Evolutionary conservation across 37 sponge, comb jelly and placozoan species (phyloP), one percentile per base, ranked within the genome.

Genomic region (Spongilla lacustris): DNA sequence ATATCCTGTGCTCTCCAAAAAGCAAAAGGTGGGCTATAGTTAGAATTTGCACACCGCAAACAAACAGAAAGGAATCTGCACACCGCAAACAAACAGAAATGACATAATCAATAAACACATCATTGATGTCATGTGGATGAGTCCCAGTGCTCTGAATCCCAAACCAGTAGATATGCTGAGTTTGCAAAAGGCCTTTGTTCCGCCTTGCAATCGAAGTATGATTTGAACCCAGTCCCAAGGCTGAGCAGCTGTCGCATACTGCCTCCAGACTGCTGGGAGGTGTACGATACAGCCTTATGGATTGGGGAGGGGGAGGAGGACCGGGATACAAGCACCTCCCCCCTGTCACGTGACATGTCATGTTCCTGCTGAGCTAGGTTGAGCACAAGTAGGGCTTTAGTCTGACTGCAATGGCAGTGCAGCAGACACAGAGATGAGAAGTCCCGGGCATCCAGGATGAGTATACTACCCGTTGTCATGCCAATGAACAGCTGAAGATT

Each of bases 121-220:
- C 29, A 32, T 11, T 12, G 73, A 21, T 72, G 73, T 72, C 73
- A 72, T 29, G 6, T 32, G 0, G 30, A 33, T 1, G 14, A n/a
- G 23, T 30, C 26, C 90, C 90, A 84, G 35, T 66, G 27, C 28
- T 74, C 85, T 8, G 85, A 58, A 5, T 90, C 90, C 90, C 90
- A 90, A 27, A 90, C 86, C 69, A 90, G 80, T 58, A 90, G 76
- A 77, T 85, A 90, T 9, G 83, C 84, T 17, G 90, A 74, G 22
- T 76, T 71, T 27, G 27, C 66, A 9, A 84, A 68, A 4, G 73
- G 75, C 29, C 76, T 36, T 26, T 67, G 25, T 50, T 90, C 90
- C 34, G 75, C 27, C 19, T 58, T 58, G 37, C 74, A 68, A 27
- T 90, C 90, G 75, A 81, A 90, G 29, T 90, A 90, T n/a, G 90